Evolutionary conservation across 2,888 invertebrate species (phyloP).

Genomic region (Apamea monoglypha): DNA sequence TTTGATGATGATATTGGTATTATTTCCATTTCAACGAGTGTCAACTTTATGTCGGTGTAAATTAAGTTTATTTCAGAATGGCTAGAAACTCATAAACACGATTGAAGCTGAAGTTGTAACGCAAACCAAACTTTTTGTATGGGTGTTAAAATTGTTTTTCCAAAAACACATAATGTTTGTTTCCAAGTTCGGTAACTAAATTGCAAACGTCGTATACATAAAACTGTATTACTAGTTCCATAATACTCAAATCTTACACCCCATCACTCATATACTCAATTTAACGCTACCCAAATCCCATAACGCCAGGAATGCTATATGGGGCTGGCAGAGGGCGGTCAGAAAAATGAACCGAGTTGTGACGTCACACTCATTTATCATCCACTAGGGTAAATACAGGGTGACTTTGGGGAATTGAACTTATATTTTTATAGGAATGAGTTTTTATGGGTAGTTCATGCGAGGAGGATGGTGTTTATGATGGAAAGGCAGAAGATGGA

Average conservation of each 20-base stretch:
- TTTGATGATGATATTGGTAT: neutral
- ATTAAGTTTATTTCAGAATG: neutral
- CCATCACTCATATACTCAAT: slow-evolving; percentile 64
- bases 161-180: neutral
- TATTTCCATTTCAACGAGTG: neutral
- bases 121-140: neutral
- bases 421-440: slow-evolving; percentile 54
- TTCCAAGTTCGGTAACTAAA: neutral
- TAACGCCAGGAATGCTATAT: slow-evolving; percentile 56
- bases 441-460: slow-evolving; percentile 35
- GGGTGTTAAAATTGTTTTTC: neutral
- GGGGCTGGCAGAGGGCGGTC: slow-evolving; percentile 55
- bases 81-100: neutral
- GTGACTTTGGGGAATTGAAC: slow-evolving; percentile 67
- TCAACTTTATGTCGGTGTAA: neutral
- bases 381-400: slow-evolving; percentile 55
- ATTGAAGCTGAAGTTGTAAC: neutral
- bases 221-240: neutral
- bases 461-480: neutral
- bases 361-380: slow-evolving; percentile 73
- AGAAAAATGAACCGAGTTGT: slow-evolving; percentile 68
- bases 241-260: slow-evolving; percentile 40
- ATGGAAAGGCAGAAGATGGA: neutral
- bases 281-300: slow-evolving; percentile 66
- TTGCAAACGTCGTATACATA: neutral